Evolutionary conservation across 23 tunicate genomes (phyloP).

Genomic region (Styela plicata): DNA sequence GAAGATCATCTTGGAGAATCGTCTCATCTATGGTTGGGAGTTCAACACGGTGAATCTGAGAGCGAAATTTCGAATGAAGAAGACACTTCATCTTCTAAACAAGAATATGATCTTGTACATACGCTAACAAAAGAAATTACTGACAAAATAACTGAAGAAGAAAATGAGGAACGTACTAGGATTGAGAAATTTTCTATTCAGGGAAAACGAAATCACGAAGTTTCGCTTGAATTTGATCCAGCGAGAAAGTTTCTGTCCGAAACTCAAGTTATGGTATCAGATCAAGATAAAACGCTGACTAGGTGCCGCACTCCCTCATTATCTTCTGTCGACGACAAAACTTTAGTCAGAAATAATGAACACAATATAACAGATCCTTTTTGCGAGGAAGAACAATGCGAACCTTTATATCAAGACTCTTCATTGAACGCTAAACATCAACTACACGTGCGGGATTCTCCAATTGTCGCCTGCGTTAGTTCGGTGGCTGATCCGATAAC

Average conservation of each 20-base stretch:
- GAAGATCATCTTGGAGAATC: slow-evolving; percentile 28
- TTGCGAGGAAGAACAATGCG: not conserved
- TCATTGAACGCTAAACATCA: not conserved
- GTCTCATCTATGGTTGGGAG: slow-evolving; percentile 26
- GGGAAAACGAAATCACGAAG: not conserved
- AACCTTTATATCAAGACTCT: not conserved
- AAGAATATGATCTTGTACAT: not conserved
- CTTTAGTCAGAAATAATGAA: not conserved
- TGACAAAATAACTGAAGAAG: slow-evolving; percentile 1
- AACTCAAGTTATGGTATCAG: not conserved
- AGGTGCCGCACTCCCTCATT: not conserved
- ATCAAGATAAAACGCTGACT: not conserved
- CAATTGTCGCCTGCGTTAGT: slow-evolving; percentile 51
- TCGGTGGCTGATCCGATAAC: slow-evolving; percentile 46
- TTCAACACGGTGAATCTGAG: slow-evolving; percentile 24
- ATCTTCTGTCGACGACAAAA: not conserved
- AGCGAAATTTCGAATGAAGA: slow-evolving; percentile 1
- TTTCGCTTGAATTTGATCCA: not conserved
- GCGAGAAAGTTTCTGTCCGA: not conserved
- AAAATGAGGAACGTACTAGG: not conserved
- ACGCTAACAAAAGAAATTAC: not conserved
- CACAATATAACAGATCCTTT: not conserved
- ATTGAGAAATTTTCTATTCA: not conserved
- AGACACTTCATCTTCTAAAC: not conserved
- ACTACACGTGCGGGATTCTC: not conserved